Evolutionary conservation across 2,888 invertebrate species (phyloP).

Genomic region (Ophioninae sp.): DNA sequence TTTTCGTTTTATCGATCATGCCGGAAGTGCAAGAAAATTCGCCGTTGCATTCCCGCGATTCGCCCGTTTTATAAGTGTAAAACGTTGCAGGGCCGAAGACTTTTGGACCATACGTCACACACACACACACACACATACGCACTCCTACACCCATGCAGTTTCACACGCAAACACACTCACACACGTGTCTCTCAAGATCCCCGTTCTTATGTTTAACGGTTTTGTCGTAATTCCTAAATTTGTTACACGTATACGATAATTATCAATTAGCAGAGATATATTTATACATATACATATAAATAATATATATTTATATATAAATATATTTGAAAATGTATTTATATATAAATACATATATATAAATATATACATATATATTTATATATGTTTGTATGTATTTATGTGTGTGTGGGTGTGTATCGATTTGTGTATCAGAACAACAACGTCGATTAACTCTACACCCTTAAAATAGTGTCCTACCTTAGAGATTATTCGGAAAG

Average conservation of each 20-base stretch:
- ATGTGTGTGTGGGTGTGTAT: neutral
- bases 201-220: constrained; percentile 13
- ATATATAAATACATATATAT: neutral
- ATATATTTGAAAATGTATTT: neutral
- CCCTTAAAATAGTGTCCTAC: constrained; percentile 49
- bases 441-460: constrained; percentile 57
- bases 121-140: neutral
- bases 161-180: constrained; percentile 6
- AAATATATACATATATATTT: too few species aligned
- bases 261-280: constrained; percentile 61
- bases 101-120: constrained; percentile 31
- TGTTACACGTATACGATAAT: constrained; percentile 49
- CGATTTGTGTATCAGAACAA: constrained; percentile 46
- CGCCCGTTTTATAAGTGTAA: constrained; percentile 28
- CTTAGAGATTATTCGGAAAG: constrained; percentile 52
- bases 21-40: constrained; percentile 24
- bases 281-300: neutral
- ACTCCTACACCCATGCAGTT: neutral
- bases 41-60: neutral
- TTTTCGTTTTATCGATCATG: constrained; percentile 15
- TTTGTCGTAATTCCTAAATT: constrained; percentile 15
- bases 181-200: constrained; percentile 27
- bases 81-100: constrained; percentile 49
- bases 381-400: too few species aligned
- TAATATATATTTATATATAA: too few species aligned